A percentile compares a stretch with the other conserved stretches of the same genome.
Evolutionary conservation across 1,140 invertebrate genomes (phyloP).

Genomic region (Meloidogyne floridensis): DNA sequence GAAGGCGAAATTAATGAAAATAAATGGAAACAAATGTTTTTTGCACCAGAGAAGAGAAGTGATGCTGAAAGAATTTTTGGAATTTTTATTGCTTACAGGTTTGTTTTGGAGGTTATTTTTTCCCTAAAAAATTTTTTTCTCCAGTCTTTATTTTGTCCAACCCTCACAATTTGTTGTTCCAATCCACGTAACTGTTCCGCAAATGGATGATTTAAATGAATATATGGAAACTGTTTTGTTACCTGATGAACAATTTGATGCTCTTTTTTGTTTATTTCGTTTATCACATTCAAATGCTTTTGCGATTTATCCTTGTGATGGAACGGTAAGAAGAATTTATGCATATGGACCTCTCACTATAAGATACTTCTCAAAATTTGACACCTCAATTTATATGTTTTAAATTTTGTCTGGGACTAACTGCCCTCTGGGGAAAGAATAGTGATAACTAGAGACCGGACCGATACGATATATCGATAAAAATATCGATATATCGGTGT

Average conservation of each 20-base stretch:
- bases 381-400: too few relatives aligned
- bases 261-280: slow-evolving; percentile 39
- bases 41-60: not conserved
- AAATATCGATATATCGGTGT: too few relatives aligned
- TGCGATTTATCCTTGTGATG: slow-evolving; percentile 37
- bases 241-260: slow-evolving; percentile 37
- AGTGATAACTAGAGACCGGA: too few relatives aligned
- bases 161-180: slow-evolving; percentile 39
- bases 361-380: too few relatives aligned
- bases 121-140: not conserved
- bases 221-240: slow-evolving; percentile 36
- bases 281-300: slow-evolving; percentile 39
- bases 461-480: too few relatives aligned
- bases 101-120: not conserved
- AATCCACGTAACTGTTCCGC: slow-evolving; percentile 31
- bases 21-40: not conserved
- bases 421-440: too few relatives aligned
- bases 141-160: slow-evolving; percentile 38
- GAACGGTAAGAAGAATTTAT: slow-evolving; percentile 23
- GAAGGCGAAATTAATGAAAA: not conserved
- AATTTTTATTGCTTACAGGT: slow-evolving; percentile 35
- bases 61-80: slow-evolving; percentile 40
- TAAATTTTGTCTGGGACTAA: too few relatives aligned
- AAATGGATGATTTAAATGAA: slow-evolving; percentile 39
- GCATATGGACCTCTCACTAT: too few relatives aligned